Conservation (phyloP, 2,113 vertebrate genomes). For the Rhodinocichla rosea region DNA sequence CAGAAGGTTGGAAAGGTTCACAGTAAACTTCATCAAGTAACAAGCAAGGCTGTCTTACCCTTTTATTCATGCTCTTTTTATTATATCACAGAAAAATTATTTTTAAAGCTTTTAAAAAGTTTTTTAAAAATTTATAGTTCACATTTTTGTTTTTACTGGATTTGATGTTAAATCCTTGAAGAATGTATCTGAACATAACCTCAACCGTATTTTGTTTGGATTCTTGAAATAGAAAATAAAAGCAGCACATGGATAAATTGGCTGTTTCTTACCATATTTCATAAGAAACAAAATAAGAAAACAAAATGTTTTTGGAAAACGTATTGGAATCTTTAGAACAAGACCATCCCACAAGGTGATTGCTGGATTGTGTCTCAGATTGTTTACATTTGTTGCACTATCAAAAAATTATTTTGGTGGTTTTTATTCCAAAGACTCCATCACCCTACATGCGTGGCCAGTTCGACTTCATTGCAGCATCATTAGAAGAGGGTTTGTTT, state of each 20-base stretch:
- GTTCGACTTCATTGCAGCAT: not conserved
- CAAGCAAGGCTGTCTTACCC: not conserved
- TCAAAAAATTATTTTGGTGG: not conserved
- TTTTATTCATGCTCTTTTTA: not conserved
- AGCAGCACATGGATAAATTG: not conserved
- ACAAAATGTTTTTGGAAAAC: not conserved
- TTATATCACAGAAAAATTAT: not conserved
- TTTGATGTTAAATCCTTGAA: not conserved
- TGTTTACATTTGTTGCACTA: not conserved
- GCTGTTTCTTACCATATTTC: not conserved
- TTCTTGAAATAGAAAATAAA: not conserved
- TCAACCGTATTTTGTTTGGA: not conserved
- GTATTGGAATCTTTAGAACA: not conserved
- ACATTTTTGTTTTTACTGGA: not conserved
- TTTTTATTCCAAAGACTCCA: not conserved
- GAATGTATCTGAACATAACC: not conserved
- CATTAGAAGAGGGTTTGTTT: not conserved
- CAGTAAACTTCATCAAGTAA: not conserved
- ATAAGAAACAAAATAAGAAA: not conserved
- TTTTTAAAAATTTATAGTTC: not conserved
- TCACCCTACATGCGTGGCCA: accelerated
- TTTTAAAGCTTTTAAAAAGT: not conserved
- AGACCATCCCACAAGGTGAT: not conserved
- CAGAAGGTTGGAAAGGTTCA: not conserved
- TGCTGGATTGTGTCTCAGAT: not conserved